Conservation (phyloP, 2,797 vertebrate species). For the Myotis myotis region DNA sequence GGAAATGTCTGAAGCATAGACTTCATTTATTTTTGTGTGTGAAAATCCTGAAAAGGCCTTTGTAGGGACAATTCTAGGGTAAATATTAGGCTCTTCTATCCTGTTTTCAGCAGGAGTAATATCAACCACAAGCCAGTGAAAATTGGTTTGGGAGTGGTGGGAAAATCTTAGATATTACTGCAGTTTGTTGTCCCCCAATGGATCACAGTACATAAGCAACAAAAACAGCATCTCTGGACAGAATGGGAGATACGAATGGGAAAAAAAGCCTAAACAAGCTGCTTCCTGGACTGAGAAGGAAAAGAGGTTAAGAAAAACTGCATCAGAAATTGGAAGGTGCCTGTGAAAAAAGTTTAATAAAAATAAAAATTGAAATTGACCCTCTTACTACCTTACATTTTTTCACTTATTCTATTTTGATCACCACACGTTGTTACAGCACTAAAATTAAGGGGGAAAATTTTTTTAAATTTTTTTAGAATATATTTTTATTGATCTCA, state of each 20-base stretch:
- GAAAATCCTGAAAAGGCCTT: not conserved
- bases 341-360: not conserved
- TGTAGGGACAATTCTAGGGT: not conserved
- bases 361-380: not conserved
- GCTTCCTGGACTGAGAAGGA: not conserved
- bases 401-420: not conserved
- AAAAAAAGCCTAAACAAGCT: not conserved
- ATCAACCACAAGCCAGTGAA: not conserved
- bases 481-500: too few species aligned
- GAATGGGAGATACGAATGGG: not conserved
- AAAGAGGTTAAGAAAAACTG: not conserved
- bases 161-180: not conserved
- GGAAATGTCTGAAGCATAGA: not conserved
- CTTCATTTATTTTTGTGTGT: fast-evolving
- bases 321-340: fast-evolving
- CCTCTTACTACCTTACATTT: not conserved
- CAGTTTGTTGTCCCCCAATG: not conserved
- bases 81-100: not conserved
- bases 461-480: too few species aligned
- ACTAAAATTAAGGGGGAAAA: not conserved
- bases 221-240: not conserved
- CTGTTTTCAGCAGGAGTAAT: not conserved
- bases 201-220: not conserved
- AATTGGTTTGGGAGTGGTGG: not conserved
- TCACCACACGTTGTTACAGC: not conserved